Conservation (phyloP, 2,797 vertebrate genomes). For the Anas acuta region DNA sequence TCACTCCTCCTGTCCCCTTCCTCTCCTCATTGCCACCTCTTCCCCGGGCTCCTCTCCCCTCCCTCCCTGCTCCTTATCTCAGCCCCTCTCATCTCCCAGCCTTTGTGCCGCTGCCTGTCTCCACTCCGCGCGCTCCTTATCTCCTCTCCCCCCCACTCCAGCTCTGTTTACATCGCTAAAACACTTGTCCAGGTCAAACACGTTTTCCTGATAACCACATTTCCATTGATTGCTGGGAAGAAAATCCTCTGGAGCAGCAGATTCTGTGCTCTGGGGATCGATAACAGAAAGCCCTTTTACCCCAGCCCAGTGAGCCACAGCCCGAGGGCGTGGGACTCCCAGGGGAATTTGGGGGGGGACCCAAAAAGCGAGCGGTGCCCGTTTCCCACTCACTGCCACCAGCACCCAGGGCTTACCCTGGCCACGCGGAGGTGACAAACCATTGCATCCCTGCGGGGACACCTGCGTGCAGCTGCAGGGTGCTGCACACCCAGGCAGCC, state of each 20-base stretch:
- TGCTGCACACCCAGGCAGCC: too few species aligned
- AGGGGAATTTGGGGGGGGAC: neutral
- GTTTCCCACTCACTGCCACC: neutral
- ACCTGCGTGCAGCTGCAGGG: too few species aligned
- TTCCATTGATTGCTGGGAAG: conserved; percentile 66
- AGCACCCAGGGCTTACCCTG: neutral
- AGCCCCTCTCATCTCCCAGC: neutral
- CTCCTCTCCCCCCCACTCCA: neutral
- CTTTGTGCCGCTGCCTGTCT: neutral
- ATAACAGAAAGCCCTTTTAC: neutral
- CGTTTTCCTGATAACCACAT: conserved; percentile 50
- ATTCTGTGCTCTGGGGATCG: conserved; percentile 12
- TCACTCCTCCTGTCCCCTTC: neutral
- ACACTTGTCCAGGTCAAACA: conserved; percentile 38
- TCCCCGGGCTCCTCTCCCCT: neutral
- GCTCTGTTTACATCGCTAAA: conserved; percentile 37
- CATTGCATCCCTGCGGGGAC: fast-evolving
- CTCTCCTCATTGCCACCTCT: neutral
- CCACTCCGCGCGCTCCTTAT: neutral
- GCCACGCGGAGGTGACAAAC: neutral
- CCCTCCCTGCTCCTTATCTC: neutral
- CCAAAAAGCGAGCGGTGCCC: neutral
- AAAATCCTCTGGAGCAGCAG: conserved; percentile 9
- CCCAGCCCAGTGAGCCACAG: neutral
- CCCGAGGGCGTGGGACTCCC: neutral